Base-by-base conservation (phyloP, 2,113 vertebrate species). In the Noctilio leporinus region DNA sequence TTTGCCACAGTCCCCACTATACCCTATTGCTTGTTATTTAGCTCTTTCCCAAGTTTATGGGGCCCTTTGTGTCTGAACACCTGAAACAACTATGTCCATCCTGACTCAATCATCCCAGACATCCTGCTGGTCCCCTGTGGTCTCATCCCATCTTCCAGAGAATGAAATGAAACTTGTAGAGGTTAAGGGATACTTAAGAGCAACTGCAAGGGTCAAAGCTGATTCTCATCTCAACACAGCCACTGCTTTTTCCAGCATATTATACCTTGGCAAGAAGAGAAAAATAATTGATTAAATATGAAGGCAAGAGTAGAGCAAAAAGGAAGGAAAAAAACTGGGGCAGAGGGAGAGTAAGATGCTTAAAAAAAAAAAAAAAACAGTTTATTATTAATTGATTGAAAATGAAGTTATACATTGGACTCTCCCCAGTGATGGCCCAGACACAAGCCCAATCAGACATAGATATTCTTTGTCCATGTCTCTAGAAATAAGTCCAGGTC, bases 401-500 rank as follows among this genome's bases (percentile, higher is more conserved):
- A 94, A 86, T 87, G 17, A 92, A 85, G 16, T 19, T 62, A 33
- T 2, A 93, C 10, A 17, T 49, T 19, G 1, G 65, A 67, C 35
- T 94, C 17, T 70, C 5, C 15, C 26, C 92, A 89, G 2, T 10
- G 51, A 53, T 12, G 7, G 19, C 10, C 77, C 82, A 65, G 78
- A 75, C 15, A 20, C 43, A 70, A 88, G 30, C 57, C 9, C 80
- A 22, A 17, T 49, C 70, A 72, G 53, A 81, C 62, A 83, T 14
- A 49, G n/a, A 38, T 30, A 53, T 33, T 76, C 78, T 76, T 91
- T 26, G 5, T 57, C 35, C 26, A 24, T 65, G 73, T 95, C 57
- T 91, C 77, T 64, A 77, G 76, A 95, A 96, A 91, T 62, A 89
- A 95, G 62, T 69, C 73, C 69, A 91, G 96, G 75, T 38, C 51